A percentile compares a stretch with the other conserved stretches of the same genome.
phyloP scores from a whole-genome alignment of 1,140 invertebrate species.

The Tetragonula clypearis region DNA sequence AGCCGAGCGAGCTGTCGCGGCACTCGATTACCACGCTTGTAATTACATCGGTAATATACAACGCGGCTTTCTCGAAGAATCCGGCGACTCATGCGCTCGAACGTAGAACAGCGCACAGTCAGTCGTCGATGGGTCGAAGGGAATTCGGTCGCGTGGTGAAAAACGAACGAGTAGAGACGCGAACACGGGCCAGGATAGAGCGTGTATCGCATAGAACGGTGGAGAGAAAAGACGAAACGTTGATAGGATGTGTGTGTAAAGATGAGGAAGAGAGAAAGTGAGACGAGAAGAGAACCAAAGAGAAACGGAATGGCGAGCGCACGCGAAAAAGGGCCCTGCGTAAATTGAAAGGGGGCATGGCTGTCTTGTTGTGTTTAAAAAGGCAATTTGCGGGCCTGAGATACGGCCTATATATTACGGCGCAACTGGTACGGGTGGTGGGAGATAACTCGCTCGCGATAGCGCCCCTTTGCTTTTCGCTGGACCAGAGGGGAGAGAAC shows the following conservation, averaged over 20 bases:
- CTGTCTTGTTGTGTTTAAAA: conserved; percentile 81
- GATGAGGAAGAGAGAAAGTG: background rate
- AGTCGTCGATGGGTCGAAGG: conserved; percentile 35
- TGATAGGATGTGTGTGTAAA: background rate
- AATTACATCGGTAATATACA: conserved; percentile 68
- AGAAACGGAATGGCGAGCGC: conserved; percentile 67
- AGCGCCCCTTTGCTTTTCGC: conserved; percentile 63
- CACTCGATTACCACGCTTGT: conserved; percentile 62
- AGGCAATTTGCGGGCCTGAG: conserved; percentile 80
- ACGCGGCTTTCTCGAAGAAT: conserved; percentile 51
- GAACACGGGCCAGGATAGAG: conserved; percentile 3
- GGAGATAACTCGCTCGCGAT: conserved; percentile 79
- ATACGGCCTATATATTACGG: conserved; percentile 80
- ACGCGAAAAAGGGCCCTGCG: conserved; percentile 77
- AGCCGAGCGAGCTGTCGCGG: conserved; percentile 48
- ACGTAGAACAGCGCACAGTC: conserved; percentile 12
- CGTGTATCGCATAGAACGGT: conserved; percentile 4
- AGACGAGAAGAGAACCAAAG: background rate
- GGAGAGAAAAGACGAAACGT: background rate
- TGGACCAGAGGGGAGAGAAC: conserved; percentile 28
- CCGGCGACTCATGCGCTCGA: conserved; percentile 2
- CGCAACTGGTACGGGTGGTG: conserved; percentile 74
- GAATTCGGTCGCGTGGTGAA: background rate
- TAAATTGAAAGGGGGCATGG: conserved; percentile 81
- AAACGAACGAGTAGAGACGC: background rate